phyloP scores from a whole-genome alignment of 2,113 vertebrate genomes.

The Scytalopus superciliaris region DNA sequence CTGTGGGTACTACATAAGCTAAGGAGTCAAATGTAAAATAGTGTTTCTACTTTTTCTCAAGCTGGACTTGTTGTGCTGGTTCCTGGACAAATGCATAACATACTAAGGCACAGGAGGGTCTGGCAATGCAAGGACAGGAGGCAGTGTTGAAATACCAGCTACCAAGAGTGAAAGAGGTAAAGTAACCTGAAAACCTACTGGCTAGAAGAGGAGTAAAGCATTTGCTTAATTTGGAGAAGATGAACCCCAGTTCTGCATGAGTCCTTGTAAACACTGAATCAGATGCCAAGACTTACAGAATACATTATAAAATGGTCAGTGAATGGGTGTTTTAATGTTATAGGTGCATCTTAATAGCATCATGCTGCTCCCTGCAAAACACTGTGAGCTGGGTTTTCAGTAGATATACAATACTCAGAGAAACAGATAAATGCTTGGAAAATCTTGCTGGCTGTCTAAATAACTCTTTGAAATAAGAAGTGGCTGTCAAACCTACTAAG shows the following conservation, averaged over 20 bases:
- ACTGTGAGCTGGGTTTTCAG: neutral
- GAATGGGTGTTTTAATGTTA: neutral
- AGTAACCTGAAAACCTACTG: neutral
- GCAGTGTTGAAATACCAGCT: neutral
- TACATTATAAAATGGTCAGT: neutral
- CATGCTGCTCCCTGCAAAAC: neutral
- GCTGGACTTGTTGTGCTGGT: neutral
- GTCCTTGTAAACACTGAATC: neutral
- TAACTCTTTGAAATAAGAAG: slow-evolving; percentile 46
- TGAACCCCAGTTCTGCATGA: neutral
- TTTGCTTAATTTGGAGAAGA: neutral
- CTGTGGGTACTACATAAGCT: neutral
- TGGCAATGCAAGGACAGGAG: neutral
- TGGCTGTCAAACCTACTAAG: slow-evolving; percentile 29
- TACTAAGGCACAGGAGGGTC: neutral
- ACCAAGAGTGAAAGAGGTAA: neutral
- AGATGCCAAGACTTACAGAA: neutral
- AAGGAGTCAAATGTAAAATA: neutral
- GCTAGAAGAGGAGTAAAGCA: neutral
- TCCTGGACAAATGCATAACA: neutral
- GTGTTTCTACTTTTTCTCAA: neutral
- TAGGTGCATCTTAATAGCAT: neutral
- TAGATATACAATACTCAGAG: neutral
- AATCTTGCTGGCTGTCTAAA: slow-evolving; percentile 29
- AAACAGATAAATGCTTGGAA: neutral